Evolutionary conservation across 2,797 vertebrate species (phyloP).

Genomic region (Peromyscus eremicus): DNA sequence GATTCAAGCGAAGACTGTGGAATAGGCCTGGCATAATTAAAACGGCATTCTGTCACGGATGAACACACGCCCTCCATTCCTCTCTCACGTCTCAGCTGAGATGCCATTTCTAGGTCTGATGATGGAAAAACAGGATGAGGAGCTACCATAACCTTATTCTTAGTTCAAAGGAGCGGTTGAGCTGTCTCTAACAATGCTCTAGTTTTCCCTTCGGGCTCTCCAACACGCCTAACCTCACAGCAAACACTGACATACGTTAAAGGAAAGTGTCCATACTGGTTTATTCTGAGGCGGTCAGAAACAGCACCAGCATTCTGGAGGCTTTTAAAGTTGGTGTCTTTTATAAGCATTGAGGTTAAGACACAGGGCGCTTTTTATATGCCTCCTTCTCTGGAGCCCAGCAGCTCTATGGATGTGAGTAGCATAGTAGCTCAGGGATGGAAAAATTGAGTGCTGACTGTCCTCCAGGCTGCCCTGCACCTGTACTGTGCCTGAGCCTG

Average conservation of each 20-base stretch:
- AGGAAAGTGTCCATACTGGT: neutral
- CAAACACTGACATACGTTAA: neutral
- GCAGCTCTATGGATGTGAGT: neutral
- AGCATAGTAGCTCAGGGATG: neutral
- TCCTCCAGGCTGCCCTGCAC: neutral
- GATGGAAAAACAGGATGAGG: neutral
- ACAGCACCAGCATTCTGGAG: neutral
- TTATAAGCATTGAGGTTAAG: neutral
- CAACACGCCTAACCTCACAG: neutral
- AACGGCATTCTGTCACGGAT: slow-evolving; percentile 53
- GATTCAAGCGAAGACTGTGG: slow-evolving; percentile 56
- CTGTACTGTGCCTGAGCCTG: neutral
- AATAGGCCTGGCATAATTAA: slow-evolving; percentile 64
- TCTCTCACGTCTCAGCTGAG: slow-evolving; percentile 47
- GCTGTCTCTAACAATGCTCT: neutral
- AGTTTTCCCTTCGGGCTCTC: slow-evolving; percentile 47
- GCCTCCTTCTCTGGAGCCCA: neutral
- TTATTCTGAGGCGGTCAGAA: neutral
- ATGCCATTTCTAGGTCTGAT: slow-evolving; percentile 59
- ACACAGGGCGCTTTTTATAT: neutral
- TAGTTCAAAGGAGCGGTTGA: slow-evolving; percentile 70
- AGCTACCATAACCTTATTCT: slow-evolving; percentile 38
- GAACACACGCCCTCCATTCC: slow-evolving; percentile 50
- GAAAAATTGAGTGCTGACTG: neutral
- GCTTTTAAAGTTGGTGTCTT: slow-evolving; percentile 18